Conservation (phyloP, 2,113 vertebrate species). For the Eleginops maclovinus region DNA sequence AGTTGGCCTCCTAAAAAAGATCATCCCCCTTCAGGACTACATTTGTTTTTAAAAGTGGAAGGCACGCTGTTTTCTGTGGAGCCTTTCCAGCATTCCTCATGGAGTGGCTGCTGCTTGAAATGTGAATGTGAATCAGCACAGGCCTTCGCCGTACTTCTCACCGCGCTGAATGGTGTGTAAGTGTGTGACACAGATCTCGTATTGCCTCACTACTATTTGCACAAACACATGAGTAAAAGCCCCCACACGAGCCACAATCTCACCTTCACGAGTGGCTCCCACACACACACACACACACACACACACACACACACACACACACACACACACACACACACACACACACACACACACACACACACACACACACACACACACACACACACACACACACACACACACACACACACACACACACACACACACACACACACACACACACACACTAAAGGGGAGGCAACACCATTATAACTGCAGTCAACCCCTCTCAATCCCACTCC, state of each 20-base stretch:
- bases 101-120: conserved; percentile 20
- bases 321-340: background rate
- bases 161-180: conserved; percentile 17
- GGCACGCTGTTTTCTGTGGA: background rate
- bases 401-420: conserved; percentile 1
- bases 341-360: conserved; percentile 4
- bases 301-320: conserved; percentile 5
- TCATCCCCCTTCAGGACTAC: background rate
- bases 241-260: background rate
- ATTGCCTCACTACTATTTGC: conserved; percentile 27
- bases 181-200: conserved; percentile 26
- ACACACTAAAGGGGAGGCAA: background rate
- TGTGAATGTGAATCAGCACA: conserved; percentile 5
- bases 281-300: conserved; percentile 8
- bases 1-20: background rate
- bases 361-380: conserved; percentile 2
- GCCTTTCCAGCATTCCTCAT: background rate
- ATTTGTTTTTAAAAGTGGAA: background rate
- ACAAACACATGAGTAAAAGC: conserved; percentile 30
- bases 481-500: conserved; percentile 25
- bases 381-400: background rate
- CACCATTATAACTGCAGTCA: conserved; percentile 11
- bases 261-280: conserved; percentile 39
- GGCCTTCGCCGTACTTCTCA: conserved; percentile 15
- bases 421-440: conserved; percentile 8